phyloP scores from a whole-genome alignment of 1,140 invertebrate species.

The Melipona quadrifasciata region DNA sequence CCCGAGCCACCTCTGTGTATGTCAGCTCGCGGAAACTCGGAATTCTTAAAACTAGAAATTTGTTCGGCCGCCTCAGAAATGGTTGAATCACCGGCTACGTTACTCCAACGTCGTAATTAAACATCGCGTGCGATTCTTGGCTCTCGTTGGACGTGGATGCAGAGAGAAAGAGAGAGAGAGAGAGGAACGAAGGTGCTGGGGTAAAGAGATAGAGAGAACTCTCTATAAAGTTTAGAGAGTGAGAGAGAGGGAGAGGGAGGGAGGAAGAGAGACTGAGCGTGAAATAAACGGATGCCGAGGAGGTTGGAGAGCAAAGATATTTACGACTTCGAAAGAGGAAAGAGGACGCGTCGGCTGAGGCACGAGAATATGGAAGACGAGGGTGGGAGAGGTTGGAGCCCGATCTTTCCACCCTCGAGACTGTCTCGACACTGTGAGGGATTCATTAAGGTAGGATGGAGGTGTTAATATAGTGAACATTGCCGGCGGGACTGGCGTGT shows the following conservation, averaged over 20 bases:
- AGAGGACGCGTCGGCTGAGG: neutral
- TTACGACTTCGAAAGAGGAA: slow-evolving; percentile 63
- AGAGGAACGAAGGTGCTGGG: neutral
- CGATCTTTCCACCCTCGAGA: slow-evolving; percentile 51
- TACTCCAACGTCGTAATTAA: slow-evolving; percentile 52
- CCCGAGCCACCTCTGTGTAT: too few relatives aligned
- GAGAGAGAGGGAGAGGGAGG: neutral
- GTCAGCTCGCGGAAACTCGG: neutral
- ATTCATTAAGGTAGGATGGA: slow-evolving; percentile 78
- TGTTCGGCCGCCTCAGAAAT: neutral
- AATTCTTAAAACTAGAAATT: slow-evolving; percentile 27
- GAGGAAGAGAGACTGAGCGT: neutral
- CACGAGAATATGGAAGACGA: slow-evolving; percentile 17
- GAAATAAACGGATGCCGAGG: slow-evolving; percentile 36
- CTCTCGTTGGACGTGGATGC: neutral
- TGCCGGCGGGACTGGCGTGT: slow-evolving; percentile 65
- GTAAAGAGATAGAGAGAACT: neutral
- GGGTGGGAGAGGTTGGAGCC: neutral
- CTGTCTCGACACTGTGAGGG: slow-evolving; percentile 64
- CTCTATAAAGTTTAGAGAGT: too few relatives aligned
- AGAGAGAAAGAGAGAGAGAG: neutral
- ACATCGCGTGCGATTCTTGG: slow-evolving; percentile 13
- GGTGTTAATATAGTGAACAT: slow-evolving; percentile 78
- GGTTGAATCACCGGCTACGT: slow-evolving; percentile 33
- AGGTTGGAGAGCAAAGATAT: slow-evolving; percentile 53